These are phyloP conservation scores for Homarus americanus DNA, from an alignment of 1,140 invertebrate genomes.

Conservation along the genomic window DNA sequence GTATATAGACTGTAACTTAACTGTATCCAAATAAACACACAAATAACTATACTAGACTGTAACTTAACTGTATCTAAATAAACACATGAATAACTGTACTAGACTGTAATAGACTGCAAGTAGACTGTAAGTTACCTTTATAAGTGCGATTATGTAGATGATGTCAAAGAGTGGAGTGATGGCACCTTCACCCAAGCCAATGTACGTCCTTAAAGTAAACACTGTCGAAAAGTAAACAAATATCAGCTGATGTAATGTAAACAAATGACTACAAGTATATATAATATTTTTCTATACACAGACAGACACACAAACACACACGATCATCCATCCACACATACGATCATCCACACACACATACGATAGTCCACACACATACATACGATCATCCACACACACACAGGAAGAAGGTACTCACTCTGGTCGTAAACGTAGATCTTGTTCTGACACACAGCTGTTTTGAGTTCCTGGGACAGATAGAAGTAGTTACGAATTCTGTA, in stretches of 20 bases:
- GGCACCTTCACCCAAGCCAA: slow-evolving; percentile 46
- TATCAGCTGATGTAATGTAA: neutral
- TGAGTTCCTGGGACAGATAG: slow-evolving; percentile 43
- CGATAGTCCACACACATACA: neutral
- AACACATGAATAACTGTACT: no score
- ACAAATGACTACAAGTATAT: neutral
- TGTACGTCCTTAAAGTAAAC: slow-evolving; percentile 14
- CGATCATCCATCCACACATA: neutral
- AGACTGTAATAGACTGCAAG: no score
- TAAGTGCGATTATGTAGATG: slow-evolving; percentile 51
- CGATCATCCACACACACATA: neutral
- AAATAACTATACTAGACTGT: no score
- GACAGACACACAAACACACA: neutral
- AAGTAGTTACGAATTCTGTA: slow-evolving; percentile 39
- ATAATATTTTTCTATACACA: no score
- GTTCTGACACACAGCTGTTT: slow-evolving; percentile 16
- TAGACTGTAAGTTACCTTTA: slow-evolving; percentile 30
- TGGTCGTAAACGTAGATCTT: slow-evolving; percentile 56
- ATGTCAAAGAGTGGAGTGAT: slow-evolving; percentile 41
- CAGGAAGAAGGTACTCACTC: slow-evolving; percentile 19
- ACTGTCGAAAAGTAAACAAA: slow-evolving; percentile 2
- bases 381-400: neutral
- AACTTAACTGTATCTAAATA: no score
- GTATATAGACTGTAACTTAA: neutral
- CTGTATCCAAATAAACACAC: no score